phyloP scores from a whole-genome alignment of 2,113 vertebrate genomes.

The Pseudorhombus dupliciocellatus region DNA sequence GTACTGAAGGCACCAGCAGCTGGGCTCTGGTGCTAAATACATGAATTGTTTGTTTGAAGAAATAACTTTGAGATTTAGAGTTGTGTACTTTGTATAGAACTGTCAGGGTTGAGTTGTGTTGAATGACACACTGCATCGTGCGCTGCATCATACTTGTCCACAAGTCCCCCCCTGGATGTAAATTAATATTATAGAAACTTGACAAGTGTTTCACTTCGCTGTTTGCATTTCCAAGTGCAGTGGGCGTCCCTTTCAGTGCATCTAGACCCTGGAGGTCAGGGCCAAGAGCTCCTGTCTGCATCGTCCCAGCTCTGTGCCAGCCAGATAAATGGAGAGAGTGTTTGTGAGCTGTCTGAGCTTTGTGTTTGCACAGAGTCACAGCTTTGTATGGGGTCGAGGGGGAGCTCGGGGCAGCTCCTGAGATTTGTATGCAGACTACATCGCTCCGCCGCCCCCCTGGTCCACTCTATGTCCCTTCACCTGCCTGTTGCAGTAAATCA shows the following conservation, averaged over 20 bases:
- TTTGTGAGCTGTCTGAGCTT: conserved; percentile 73
- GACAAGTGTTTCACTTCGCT: conserved; percentile 45
- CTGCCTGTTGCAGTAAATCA: conserved; percentile 96
- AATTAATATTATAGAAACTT: not conserved
- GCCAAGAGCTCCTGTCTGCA: conserved; percentile 70
- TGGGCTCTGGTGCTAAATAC: not conserved
- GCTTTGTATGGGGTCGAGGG: conserved; percentile 64
- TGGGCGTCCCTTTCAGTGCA: conserved; percentile 37
- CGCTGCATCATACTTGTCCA: no score
- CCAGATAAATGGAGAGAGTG: conserved; percentile 64
- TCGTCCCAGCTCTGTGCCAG: conserved; percentile 56
- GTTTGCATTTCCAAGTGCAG: conserved; percentile 55
- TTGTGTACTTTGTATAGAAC: not conserved
- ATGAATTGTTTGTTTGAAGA: not conserved
- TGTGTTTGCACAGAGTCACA: conserved; percentile 74
- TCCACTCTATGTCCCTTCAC: conserved; percentile 92
- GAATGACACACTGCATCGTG: no score
- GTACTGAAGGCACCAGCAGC: not conserved
- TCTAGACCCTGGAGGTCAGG: conserved; percentile 65
- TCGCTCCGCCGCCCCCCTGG: conserved; percentile 64
- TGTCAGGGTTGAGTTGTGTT: no score
- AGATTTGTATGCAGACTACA: conserved; percentile 89
- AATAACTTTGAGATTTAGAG: not conserved
- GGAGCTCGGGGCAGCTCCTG: conserved; percentile 46
- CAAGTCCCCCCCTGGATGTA: not conserved